Evolutionary conservation across 2,888 invertebrate species (phyloP).

Genomic region (Melanargia galathea): DNA sequence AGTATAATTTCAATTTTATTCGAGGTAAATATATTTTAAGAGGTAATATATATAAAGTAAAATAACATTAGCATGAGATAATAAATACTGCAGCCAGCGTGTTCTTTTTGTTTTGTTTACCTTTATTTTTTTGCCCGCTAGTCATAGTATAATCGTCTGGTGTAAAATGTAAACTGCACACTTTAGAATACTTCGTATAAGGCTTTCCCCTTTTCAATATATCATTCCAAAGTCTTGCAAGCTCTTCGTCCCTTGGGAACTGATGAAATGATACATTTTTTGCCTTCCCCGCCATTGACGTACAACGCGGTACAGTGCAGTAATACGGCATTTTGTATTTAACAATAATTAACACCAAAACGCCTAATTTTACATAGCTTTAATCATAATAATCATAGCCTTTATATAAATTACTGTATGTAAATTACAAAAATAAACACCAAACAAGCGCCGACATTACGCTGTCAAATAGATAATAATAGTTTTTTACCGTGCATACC

Average conservation of each 20-base stretch:
- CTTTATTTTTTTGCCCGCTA: constrained; percentile 74
- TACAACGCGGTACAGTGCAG: constrained; percentile 78
- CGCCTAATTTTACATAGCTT: constrained; percentile 33
- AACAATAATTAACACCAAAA: constrained; percentile 39
- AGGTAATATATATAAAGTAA: no score
- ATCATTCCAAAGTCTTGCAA: constrained; percentile 73
- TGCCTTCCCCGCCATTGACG: constrained; percentile 78
- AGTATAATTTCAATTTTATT: no score
- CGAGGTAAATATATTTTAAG: no score
- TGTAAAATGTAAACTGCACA: constrained; percentile 76
- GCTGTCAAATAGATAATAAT: constrained; percentile 47
- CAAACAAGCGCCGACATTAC: constrained; percentile 64
- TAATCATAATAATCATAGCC: constrained; percentile 20
- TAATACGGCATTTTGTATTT: constrained; percentile 74
- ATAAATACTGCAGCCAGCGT: no score
- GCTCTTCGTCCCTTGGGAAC: constrained; percentile 71
- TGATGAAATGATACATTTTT: constrained; percentile 78
- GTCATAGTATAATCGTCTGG: constrained; percentile 74
- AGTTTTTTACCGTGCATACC: no score
- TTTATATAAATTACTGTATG: constrained; percentile 24
- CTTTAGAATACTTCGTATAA: constrained; percentile 78
- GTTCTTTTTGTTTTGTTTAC: constrained; percentile 48
- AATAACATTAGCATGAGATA: no score
- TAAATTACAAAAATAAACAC: constrained; percentile 65
- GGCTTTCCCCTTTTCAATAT: constrained; percentile 76